Percentiles rank a stretch among this genome's conserved stretches.
phyloP scores from a whole-genome alignment of 2,797 vertebrate species.

The Amazonetta brasiliensis region DNA sequence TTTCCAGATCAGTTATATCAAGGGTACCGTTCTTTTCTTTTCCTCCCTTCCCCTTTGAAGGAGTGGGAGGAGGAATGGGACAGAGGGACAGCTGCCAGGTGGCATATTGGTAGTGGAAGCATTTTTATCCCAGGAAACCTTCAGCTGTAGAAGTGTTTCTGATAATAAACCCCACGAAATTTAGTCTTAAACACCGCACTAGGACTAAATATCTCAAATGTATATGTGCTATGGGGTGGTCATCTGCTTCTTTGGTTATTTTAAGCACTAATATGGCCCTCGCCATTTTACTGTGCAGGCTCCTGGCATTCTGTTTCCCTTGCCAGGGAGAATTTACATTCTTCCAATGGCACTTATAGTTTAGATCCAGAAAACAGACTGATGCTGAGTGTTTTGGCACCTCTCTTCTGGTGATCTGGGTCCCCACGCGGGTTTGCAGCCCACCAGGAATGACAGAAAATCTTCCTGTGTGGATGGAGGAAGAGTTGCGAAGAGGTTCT shows the following conservation, averaged over 20 bases:
- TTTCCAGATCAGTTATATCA: not conserved
- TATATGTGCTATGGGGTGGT: not conserved
- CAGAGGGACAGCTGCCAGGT: not conserved
- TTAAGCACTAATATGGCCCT: not conserved
- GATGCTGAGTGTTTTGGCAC: not conserved
- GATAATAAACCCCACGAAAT: not conserved
- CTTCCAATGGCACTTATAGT: not conserved
- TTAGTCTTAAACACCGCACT: not conserved
- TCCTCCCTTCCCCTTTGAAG: not conserved
- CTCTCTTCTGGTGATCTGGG: not conserved
- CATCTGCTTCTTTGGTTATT: not conserved
- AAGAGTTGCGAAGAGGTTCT: not conserved
- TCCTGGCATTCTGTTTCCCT: not conserved
- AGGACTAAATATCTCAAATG: not conserved
- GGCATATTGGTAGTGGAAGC: not conserved
- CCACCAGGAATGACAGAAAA: not conserved
- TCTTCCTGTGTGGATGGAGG: not conserved
- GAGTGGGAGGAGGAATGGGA: not conserved
- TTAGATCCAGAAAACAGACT: not conserved
- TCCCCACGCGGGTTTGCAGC: not conserved
- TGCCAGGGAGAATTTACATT: not conserved
- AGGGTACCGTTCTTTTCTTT: not conserved
- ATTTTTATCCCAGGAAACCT: constrained; percentile 16
- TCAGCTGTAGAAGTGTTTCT: not conserved
- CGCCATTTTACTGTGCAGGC: not conserved